Percentiles rank a stretch among this genome's conserved stretches.
Evolutionary conservation across 1,140 invertebrate genomes (phyloP).

Genomic region (Chrysoperla carnea): DNA sequence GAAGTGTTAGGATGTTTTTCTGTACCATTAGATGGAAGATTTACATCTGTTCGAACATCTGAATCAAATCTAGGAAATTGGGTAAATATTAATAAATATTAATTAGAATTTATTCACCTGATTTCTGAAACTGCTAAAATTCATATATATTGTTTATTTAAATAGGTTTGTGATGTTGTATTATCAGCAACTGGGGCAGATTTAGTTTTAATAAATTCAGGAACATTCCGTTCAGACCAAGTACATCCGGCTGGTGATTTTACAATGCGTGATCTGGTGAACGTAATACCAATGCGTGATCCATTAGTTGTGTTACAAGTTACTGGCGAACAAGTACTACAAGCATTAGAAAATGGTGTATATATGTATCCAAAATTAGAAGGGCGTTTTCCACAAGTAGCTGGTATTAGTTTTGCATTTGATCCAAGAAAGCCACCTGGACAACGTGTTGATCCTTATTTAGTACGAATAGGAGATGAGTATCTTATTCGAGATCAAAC

Average conservation of each 20-base stretch:
- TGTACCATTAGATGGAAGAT: conserved; percentile 69
- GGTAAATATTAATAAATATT: conserved; percentile 18
- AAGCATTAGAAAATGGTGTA: conserved; percentile 60
- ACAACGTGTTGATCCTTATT: conserved; percentile 43
- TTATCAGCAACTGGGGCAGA: conserved; percentile 68
- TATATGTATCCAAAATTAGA: conserved; percentile 62
- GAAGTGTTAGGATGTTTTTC: conserved; percentile 63
- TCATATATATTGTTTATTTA: conserved; percentile 1
- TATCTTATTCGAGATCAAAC: conserved; percentile 51
- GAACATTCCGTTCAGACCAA: conserved; percentile 65
- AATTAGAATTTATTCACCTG: background rate
- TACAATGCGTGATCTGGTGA: conserved; percentile 63
- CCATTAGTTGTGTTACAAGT: conserved; percentile 54
- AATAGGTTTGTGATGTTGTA: conserved; percentile 58
- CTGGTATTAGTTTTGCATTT: conserved; percentile 71
- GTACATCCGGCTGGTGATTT: conserved; percentile 65
- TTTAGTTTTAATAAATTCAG: conserved; percentile 71
- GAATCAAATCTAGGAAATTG: conserved; percentile 87
- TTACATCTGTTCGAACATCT: conserved; percentile 53
- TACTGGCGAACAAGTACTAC: conserved; percentile 39
- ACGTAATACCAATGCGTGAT: conserved; percentile 70
- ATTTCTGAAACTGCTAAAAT: background rate
- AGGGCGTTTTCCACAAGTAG: conserved; percentile 65
- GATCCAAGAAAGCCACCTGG: conserved; percentile 55
- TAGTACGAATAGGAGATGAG: conserved; percentile 70